Percentiles rank a stretch among this genome's conserved stretches.
Conservation (phyloP, 92 coral and sea anemone genomes). For the Paramuricea clavata region DNA sequence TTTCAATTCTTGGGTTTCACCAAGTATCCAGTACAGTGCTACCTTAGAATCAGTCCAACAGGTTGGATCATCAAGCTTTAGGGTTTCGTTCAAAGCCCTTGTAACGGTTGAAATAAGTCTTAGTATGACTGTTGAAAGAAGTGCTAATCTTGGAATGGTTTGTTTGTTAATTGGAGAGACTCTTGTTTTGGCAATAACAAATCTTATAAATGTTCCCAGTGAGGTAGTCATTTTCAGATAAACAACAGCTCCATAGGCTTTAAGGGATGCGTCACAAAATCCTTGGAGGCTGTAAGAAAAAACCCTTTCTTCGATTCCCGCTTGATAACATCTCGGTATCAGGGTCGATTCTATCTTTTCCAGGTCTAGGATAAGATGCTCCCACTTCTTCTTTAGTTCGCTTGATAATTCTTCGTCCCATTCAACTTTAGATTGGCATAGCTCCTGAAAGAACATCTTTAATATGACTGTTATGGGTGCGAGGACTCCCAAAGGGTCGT, state of each 20-base stretch:
- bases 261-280: slow-evolving; percentile 3
- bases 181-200: slow-evolving; percentile 14
- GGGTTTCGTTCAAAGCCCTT: neutral
- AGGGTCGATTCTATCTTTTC: neutral
- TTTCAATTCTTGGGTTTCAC: slow-evolving; percentile 9
- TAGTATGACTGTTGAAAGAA: slow-evolving; percentile 7
- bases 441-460: slow-evolving; percentile 10
- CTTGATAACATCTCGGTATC: neutral
- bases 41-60: slow-evolving; percentile 21
- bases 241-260: slow-evolving; percentile 13
- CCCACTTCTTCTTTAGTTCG: too few relatives aligned
- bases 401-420: neutral
- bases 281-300: slow-evolving; percentile 5
- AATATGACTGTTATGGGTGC: neutral
- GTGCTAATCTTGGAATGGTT: slow-evolving; percentile 16
- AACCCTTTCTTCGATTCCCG: neutral
- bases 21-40: slow-evolving; percentile 30
- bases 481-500: neutral
- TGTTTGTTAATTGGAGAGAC: slow-evolving; percentile 10
- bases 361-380: too few relatives aligned
- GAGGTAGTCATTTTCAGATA: neutral
- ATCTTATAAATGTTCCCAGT: neutral
- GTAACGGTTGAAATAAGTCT: slow-evolving; percentile 14
- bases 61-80: neutral
- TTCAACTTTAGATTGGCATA: neutral